Percentiles rank a stretch among this genome's conserved stretches.
These are phyloP conservation scores for Mya arenaria DNA, from an alignment of 1,140 invertebrate genomes.

Conservation along the genomic window DNA sequence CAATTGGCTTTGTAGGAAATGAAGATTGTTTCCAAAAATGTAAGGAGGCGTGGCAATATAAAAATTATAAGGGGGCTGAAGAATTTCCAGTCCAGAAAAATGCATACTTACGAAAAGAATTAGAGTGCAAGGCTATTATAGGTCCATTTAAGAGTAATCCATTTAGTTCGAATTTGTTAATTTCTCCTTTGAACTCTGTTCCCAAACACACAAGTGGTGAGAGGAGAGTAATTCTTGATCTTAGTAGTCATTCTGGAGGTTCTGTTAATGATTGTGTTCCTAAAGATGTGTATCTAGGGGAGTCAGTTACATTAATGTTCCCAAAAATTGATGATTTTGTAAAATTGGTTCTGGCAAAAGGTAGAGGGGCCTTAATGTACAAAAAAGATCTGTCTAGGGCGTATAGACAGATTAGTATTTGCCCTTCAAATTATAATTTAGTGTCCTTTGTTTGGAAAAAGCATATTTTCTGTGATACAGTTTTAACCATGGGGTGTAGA, in stretches of 20 bases:
- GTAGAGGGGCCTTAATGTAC: neutral
- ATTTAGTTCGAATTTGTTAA: slow-evolving; percentile 3
- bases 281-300: slow-evolving; percentile 12
- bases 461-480: slow-evolving; percentile 20
- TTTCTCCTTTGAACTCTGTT: slow-evolving; percentile 16
- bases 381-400: neutral
- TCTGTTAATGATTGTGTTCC: slow-evolving; percentile 13
- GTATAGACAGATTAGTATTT: slow-evolving; percentile 31
- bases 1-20: neutral
- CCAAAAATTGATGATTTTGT: slow-evolving; percentile 38
- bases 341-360: neutral
- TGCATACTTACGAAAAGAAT: slow-evolving; percentile 16
- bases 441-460: neutral
- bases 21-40: neutral
- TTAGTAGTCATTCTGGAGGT: neutral
- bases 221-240: slow-evolving; percentile 26
- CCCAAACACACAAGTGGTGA: neutral
- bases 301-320: neutral
- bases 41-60: neutral
- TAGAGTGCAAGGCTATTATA: neutral
- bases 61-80: slow-evolving; percentile 37
- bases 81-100: slow-evolving; percentile 2
- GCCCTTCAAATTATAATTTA: slow-evolving; percentile 18
- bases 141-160: neutral
- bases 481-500: slow-evolving; percentile 2